Evolutionary conservation across 2,888 invertebrate genomes (phyloP), one percentile per base, ranked within the genome.

Genomic region (Phragmatobia fuliginosa): DNA sequence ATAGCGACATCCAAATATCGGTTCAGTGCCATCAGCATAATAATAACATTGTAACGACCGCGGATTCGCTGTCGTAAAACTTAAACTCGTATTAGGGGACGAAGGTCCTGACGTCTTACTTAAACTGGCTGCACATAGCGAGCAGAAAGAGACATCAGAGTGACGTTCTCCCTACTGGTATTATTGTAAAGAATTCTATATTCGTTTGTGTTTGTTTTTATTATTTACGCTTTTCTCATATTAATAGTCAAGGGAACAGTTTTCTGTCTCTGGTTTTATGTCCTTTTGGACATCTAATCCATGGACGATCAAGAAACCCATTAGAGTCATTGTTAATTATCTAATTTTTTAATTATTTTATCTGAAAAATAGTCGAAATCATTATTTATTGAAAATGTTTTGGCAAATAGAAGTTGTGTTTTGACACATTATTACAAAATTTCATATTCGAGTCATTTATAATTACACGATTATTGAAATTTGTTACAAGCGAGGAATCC

Each of bases 61-160:
- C 71, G 73, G 77, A 82, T 76, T 82, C 67, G 72, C 70, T 71
- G 68, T 80, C 83, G 78, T 83, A 78, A 81, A 87, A 88, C 85
- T 86, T 85, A 83, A 85, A 85, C 85, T 85, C 80, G 79, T 88
- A 86, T 88, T 85, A 85, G 81, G 83, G 81, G 68, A 56, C 71
- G 72, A 73, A 75, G 82, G 79, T 81, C 82, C 83, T 84, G 87
- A 85, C 82, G 79, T 79, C 84, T 85, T 79, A 25, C n/a, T 66
- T 62, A 62, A 62, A 41, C 62, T 62, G 62, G 28, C 62, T 62
- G 36, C 52, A 56, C 36, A 41, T 49, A 49, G 45, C 49, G 33
- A 63, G 32, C 45, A 18, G 49, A 33, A 31, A 62, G 41, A 62
- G 28, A 41, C 21, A 28, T 21, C 62, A 38, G 7, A 38, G 28